phyloP scores from a whole-genome alignment of 2,888 invertebrate species.

The Dynastes tityus region DNA sequence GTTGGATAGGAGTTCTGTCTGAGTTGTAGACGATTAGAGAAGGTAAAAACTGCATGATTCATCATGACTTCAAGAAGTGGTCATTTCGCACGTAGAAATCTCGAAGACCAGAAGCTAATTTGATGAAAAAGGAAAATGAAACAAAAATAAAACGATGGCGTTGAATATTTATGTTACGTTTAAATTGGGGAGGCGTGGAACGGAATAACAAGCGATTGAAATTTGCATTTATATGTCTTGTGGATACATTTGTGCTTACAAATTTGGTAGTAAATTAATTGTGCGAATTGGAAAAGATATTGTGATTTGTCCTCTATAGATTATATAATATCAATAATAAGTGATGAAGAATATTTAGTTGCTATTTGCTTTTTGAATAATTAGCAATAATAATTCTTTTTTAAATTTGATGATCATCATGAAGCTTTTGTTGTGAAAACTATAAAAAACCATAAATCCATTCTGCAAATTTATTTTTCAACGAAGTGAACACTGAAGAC shows the following conservation, averaged over 20 bases:
- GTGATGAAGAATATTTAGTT: not conserved
- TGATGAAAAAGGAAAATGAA: not conserved
- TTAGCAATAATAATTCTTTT: too few species aligned
- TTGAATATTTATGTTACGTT: constrained; percentile 2
- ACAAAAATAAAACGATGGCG: not conserved
- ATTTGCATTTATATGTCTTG: not conserved
- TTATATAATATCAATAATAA: not conserved
- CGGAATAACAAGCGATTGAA: not conserved
- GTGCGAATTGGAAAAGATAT: not conserved
- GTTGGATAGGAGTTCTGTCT: not conserved
- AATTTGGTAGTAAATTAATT: not conserved
- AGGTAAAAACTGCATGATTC: not conserved
- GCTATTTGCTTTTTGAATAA: not conserved
- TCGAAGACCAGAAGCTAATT: not conserved
- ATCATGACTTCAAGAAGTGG: too few species aligned
- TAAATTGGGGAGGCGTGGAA: not conserved
- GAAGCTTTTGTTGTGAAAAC: too few species aligned
- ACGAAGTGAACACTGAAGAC: too few species aligned
- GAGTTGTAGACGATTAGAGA: not conserved
- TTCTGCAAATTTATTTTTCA: too few species aligned
- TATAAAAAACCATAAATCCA: too few species aligned
- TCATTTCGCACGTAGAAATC: constrained; percentile 1
- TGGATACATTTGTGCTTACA: not conserved
- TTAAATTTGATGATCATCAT: too few species aligned
- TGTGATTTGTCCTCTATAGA: not conserved